These are phyloP conservation scores for Heliconius cydno DNA, from an alignment of 2,888 invertebrate genomes.

Conservation along the genomic window DNA sequence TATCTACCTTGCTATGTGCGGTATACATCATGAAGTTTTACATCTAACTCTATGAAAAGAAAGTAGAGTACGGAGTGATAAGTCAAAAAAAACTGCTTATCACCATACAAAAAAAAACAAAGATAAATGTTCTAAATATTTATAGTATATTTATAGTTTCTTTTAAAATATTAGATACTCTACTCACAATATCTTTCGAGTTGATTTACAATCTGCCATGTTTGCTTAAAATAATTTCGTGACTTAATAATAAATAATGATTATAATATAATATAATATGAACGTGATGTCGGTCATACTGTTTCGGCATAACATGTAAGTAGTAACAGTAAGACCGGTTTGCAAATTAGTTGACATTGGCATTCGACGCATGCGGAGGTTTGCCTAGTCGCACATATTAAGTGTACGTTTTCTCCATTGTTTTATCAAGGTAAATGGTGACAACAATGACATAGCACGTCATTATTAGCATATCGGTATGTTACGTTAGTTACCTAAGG, in stretches of 20 bases:
- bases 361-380: slow-evolving; percentile 59
- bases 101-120: neutral
- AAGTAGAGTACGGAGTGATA: neutral
- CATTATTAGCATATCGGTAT: slow-evolving; percentile 36
- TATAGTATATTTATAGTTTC: too few relatives aligned
- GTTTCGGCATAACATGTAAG: slow-evolving; percentile 61
- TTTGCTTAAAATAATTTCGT: slow-evolving; percentile 30
- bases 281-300: slow-evolving; percentile 62
- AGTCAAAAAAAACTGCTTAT: neutral
- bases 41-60: neutral
- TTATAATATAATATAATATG: slow-evolving; percentile 37
- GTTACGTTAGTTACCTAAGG: slow-evolving; percentile 30
- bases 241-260: slow-evolving; percentile 34
- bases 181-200: neutral
- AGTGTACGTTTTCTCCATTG: slow-evolving; percentile 40
- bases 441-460: slow-evolving; percentile 34
- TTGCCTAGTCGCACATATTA: slow-evolving; percentile 42
- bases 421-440: slow-evolving; percentile 38
- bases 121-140: neutral
- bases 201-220: slow-evolving; percentile 28
- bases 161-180: neutral
- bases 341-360: slow-evolving; percentile 78
- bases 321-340: slow-evolving; percentile 70
- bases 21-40: too few relatives aligned
- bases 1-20: too few relatives aligned